phyloP scores from a whole-genome alignment of 92 coral and sea anemone species.

The Galaxea fascicularis region DNA sequence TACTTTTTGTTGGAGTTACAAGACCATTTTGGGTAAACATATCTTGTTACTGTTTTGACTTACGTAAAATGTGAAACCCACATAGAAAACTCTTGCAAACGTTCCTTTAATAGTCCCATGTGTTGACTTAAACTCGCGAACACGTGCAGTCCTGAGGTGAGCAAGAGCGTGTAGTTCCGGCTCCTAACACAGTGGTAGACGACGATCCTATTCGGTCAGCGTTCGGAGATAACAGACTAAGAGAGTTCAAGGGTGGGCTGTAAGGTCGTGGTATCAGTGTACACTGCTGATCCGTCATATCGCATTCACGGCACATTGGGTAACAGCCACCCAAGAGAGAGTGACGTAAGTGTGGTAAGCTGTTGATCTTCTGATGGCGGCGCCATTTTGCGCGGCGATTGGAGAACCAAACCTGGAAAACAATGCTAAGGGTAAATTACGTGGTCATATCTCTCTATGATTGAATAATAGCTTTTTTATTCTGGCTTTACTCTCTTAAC shows the following conservation, averaged over 20 bases:
- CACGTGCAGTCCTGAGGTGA: conserved; percentile 88
- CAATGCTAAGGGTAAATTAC: background rate
- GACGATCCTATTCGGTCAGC: conserved; percentile 61
- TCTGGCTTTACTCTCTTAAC: too few species aligned
- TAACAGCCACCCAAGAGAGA: conserved; percentile 91
- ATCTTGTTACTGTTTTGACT: too few species aligned
- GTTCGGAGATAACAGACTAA: conserved; percentile 67
- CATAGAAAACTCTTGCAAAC: background rate
- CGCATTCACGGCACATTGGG: conserved; percentile 96
- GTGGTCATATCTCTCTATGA: background rate
- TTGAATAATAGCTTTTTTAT: background rate
- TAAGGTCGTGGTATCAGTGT: conserved; percentile 76
- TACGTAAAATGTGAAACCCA: too few species aligned
- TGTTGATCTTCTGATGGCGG: conserved; percentile 95
- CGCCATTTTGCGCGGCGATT: conserved; percentile 99
- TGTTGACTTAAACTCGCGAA: conserved; percentile 61
- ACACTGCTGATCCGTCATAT: conserved; percentile 90
- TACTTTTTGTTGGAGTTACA: too few species aligned
- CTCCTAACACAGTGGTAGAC: conserved; percentile 49
- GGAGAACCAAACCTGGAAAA: conserved; percentile 96
- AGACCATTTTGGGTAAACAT: too few species aligned
- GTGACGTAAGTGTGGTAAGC: conserved; percentile 91
- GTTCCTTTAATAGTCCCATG: background rate
- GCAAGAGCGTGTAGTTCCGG: conserved; percentile 41
- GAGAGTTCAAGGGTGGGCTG: conserved; percentile 79